phyloP scores from a whole-genome alignment of 2,113 vertebrate genomes.

The Eurystomus gularis region DNA sequence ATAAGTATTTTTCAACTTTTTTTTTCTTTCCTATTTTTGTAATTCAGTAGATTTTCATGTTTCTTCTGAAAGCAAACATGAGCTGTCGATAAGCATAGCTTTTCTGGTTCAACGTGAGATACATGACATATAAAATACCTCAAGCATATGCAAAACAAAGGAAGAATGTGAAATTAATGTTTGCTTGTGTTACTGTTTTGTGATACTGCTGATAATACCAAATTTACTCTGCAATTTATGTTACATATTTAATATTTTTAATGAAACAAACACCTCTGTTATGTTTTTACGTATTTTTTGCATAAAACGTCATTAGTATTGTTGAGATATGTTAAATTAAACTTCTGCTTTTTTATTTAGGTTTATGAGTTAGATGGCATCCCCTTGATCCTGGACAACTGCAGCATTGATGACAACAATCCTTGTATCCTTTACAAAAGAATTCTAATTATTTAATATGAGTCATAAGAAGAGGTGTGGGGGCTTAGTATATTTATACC shows the following conservation, averaged over 20 bases:
- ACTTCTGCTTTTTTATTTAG: conserved; percentile 63
- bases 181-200: not conserved
- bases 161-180: not conserved
- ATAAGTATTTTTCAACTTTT: not conserved
- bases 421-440: conserved; percentile 92
- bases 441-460: not conserved
- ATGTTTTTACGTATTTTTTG: rapidly evolving
- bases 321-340: not conserved
- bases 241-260: not conserved
- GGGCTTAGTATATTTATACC: not conserved
- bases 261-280: not conserved
- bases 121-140: not conserved
- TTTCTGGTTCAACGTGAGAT: not conserved
- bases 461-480: not conserved
- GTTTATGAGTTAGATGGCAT: conserved; percentile 89
- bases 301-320: not conserved
- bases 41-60: not conserved
- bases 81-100: not conserved
- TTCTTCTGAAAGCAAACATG: not conserved
- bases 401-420: conserved; percentile 92
- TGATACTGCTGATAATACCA: not conserved
- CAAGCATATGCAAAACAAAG: not conserved
- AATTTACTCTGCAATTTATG: not conserved
- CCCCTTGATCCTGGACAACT: conserved; percentile 92
- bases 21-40: not conserved